Percentiles rank a stretch among this genome's conserved stretches.
phyloP scores from a whole-genome alignment of 35 echinoderm and acorn worm species.

The Ophiothrix spiculata region DNA sequence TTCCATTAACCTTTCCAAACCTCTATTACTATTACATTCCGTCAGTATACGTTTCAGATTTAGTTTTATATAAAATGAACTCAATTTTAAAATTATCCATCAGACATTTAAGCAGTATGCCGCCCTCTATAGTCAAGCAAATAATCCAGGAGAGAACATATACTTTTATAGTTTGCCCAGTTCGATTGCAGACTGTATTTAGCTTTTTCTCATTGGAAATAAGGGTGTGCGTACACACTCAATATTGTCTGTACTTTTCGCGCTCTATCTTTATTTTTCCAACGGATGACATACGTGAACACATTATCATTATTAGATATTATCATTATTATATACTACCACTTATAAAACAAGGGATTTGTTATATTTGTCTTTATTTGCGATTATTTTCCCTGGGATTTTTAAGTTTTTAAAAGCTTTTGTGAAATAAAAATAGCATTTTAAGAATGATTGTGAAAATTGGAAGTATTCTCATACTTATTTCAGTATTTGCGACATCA shows the following conservation, averaged over 20 bases:
- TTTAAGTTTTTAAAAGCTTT: background rate
- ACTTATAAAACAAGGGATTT: background rate
- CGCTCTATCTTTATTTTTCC: background rate
- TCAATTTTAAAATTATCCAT: background rate
- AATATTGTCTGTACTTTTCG: background rate
- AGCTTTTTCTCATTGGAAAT: background rate
- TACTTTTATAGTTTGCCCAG: background rate
- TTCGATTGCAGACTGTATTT: background rate
- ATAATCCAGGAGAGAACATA: background rate
- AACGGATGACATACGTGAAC: background rate
- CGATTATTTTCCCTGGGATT: background rate
- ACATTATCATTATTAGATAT: background rate
- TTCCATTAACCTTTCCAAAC: background rate
- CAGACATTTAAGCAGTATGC: background rate
- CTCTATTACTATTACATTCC: background rate
- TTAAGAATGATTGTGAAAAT: background rate
- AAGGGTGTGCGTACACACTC: background rate
- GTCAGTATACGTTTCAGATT: background rate
- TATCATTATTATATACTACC: background rate
- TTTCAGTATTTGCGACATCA: background rate
- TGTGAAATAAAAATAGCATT: background rate
- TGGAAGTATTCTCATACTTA: background rate
- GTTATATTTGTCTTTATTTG: too few species aligned
- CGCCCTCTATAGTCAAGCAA: background rate
- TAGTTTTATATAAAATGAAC: background rate